Evolutionary conservation across 2,888 invertebrate species (phyloP).

Genomic region (Galeopsomyia nigrocyanea): DNA sequence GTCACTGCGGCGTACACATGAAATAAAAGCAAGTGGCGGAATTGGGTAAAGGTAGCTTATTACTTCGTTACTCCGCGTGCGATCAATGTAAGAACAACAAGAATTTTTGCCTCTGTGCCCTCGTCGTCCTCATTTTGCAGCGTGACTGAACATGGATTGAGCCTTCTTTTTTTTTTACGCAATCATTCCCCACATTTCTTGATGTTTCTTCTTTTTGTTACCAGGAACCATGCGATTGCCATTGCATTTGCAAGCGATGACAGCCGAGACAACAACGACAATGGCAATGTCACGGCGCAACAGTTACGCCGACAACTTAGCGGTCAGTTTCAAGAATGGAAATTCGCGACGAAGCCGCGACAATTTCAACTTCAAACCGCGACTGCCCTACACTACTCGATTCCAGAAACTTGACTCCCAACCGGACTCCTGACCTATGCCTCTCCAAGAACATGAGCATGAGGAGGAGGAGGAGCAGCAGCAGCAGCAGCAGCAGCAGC

Average conservation of each 20-base stretch:
- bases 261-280: constrained; percentile 54
- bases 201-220: not conserved
- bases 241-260: constrained; percentile 62
- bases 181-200: too few relatives aligned
- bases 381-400: constrained; percentile 38
- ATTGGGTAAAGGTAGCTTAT: too few relatives aligned
- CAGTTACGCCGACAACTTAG: constrained; percentile 48
- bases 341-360: constrained; percentile 46
- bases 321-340: constrained; percentile 53
- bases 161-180: too few relatives aligned
- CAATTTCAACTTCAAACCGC: constrained; percentile 28
- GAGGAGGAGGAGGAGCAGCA: constrained; percentile 7
- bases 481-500: not conserved
- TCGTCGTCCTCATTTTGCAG: too few relatives aligned
- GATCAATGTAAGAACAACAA: too few relatives aligned
- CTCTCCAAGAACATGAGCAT: not conserved
- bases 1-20: too few relatives aligned
- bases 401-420: constrained; percentile 44
- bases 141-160: too few relatives aligned
- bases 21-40: too few relatives aligned
- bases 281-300: constrained; percentile 36
- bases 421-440: constrained; percentile 32
- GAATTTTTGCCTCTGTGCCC: too few relatives aligned
- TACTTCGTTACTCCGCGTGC: too few relatives aligned
- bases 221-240: constrained; percentile 67